A percentile compares a stretch with the other conserved stretches of the same genome.
phyloP scores from a whole-genome alignment of 2,888 invertebrate species.

The Morinoia aosen region DNA sequence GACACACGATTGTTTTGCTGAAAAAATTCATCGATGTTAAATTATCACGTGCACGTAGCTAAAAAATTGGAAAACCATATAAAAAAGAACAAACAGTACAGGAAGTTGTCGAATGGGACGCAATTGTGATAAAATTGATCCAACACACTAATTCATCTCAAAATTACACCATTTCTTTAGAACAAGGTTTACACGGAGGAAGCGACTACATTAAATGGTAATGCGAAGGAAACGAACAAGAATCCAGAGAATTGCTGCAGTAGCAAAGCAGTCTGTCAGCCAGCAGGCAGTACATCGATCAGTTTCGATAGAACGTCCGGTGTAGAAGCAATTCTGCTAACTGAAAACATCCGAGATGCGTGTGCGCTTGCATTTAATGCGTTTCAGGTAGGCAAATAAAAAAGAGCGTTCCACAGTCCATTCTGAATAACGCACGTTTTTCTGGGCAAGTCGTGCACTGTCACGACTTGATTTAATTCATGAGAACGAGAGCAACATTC shows the following conservation, averaged over 20 bases:
- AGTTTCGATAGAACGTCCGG: background rate
- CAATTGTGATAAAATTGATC: background rate
- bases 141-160: background rate
- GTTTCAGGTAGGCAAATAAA: background rate
- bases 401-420: background rate
- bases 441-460: background rate
- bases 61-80: background rate
- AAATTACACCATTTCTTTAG: background rate
- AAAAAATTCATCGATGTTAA: background rate
- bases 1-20: background rate
- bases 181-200: background rate
- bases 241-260: background rate
- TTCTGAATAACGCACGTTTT: background rate
- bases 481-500: background rate
- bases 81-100: background rate
- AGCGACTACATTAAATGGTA: background rate
- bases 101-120: background rate
- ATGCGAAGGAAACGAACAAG: background rate
- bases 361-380: constrained; percentile 15
- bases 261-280: background rate
- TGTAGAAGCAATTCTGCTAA: background rate
- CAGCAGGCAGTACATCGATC: background rate
- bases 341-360: background rate
- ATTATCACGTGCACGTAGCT: background rate
- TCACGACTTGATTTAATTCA: constrained; percentile 12